Conservation (phyloP, 2,888 invertebrate genomes). For the Eupithecia dodoneata region DNA sequence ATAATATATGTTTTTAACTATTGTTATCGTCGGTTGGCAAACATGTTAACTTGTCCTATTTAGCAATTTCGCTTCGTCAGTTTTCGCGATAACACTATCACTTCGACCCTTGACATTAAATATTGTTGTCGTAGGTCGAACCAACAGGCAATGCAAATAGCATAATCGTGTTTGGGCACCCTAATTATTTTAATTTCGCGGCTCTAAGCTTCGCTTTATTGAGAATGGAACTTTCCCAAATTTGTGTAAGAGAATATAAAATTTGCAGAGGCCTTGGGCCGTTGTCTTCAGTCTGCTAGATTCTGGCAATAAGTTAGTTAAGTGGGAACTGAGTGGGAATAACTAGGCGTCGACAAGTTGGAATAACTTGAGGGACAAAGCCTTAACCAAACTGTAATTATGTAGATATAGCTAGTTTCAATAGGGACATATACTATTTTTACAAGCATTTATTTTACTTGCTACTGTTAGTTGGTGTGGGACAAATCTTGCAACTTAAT, state of each 20-base stretch:
- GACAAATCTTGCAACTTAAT: too few species aligned
- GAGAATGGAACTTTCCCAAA: neutral
- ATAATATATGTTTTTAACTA: neutral
- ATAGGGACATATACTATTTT: neutral
- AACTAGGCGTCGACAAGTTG: neutral
- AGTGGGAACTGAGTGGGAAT: neutral
- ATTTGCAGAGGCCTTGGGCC: neutral
- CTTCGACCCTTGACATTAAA: conserved; percentile 58
- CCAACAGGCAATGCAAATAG: conserved; percentile 51
- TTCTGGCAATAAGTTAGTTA: neutral
- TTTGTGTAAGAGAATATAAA: neutral
- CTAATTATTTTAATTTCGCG: conserved; percentile 9
- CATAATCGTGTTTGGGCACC: conserved; percentile 31
- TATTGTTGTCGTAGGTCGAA: conserved; percentile 66
- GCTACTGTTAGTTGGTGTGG: too few species aligned
- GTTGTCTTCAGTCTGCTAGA: neutral
- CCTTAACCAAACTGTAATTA: neutral
- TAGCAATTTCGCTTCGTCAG: conserved; percentile 75
- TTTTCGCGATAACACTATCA: conserved; percentile 79
- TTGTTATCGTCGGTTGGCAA: conserved; percentile 46
- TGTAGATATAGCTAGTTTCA: too few species aligned
- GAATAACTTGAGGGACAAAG: neutral
- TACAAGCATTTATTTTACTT: neutral
- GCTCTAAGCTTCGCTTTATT: neutral
- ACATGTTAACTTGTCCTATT: conserved; percentile 55